Conservation (phyloP, 1,140 invertebrate species). For the Drosophila burlai region DNA sequence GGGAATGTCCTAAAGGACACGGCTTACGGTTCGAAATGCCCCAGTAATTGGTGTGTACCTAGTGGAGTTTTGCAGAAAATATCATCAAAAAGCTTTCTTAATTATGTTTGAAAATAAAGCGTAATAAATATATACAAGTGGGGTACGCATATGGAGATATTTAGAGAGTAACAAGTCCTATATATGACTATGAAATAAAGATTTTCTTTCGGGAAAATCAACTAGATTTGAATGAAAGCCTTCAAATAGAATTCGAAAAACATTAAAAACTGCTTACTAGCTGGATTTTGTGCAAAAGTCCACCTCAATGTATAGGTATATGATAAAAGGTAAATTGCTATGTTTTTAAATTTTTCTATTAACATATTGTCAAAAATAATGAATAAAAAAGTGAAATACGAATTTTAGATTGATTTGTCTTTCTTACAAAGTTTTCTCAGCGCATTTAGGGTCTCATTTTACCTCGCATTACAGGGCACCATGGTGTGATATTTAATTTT, state of each 20-base stretch:
- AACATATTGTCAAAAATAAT: too few species aligned
- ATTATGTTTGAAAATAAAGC: neutral
- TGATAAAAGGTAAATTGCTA: neutral
- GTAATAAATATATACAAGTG: neutral
- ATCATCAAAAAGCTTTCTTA: neutral
- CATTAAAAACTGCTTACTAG: neutral
- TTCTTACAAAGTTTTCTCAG: too few species aligned
- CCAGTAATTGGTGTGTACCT: neutral
- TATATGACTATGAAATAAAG: neutral
- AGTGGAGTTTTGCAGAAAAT: neutral
- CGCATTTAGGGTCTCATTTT: too few species aligned
- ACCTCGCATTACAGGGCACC: too few species aligned
- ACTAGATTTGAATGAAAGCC: neutral
- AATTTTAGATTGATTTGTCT: too few species aligned
- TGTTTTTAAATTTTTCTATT: neutral
- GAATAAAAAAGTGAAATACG: too few species aligned
- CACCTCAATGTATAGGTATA: neutral
- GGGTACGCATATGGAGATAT: too few species aligned
- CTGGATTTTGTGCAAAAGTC: neutral
- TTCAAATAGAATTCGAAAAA: neutral
- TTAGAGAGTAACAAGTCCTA: neutral
- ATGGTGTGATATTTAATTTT: too few species aligned
- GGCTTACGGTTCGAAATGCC: neutral
- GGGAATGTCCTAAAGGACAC: slow-evolving; percentile 1
- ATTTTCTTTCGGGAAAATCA: neutral